Percentiles rank a stretch among this genome's conserved stretches.
Evolutionary conservation across 2,888 invertebrate species (phyloP).

Genomic region (Monoplex corrugatus): DNA sequence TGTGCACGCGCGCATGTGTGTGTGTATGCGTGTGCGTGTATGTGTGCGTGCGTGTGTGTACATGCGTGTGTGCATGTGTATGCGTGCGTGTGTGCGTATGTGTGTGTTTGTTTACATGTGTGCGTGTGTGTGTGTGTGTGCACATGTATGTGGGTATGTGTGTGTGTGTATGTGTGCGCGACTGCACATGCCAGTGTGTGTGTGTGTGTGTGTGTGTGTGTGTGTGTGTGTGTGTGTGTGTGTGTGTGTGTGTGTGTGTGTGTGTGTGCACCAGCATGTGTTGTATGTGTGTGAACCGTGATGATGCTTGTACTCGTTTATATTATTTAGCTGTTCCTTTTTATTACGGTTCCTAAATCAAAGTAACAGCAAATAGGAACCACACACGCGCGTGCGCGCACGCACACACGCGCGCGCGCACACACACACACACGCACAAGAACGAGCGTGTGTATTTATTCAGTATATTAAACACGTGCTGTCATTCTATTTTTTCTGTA

Average conservation of each 20-base stretch:
- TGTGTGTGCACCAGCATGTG: not conserved
- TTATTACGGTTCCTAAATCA: not conserved
- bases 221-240: not conserved
- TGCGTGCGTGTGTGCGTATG: not conserved
- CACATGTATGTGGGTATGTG: not conserved
- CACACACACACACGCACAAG: no score
- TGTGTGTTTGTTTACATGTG: conserved; percentile 10
- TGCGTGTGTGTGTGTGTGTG: not conserved
- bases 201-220: not conserved
- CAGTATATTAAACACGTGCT: not conserved
- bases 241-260: not conserved
- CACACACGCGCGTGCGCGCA: no score
- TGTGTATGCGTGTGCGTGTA: not conserved
- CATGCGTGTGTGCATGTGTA: not conserved
- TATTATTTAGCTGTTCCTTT: not conserved
- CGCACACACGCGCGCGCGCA: no score
- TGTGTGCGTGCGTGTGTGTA: not conserved
- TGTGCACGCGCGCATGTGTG: not conserved
- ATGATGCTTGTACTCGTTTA: not conserved
- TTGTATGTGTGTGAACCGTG: not conserved
- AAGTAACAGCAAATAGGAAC: no score
- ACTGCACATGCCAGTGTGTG: not conserved
- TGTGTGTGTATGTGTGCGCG: conserved; percentile 22
- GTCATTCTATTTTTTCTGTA: not conserved
- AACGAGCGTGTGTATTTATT: no score